These are phyloP conservation scores for Zaprionus camerounensis DNA, from an alignment of 1,140 invertebrate genomes.

Conservation along the genomic window DNA sequence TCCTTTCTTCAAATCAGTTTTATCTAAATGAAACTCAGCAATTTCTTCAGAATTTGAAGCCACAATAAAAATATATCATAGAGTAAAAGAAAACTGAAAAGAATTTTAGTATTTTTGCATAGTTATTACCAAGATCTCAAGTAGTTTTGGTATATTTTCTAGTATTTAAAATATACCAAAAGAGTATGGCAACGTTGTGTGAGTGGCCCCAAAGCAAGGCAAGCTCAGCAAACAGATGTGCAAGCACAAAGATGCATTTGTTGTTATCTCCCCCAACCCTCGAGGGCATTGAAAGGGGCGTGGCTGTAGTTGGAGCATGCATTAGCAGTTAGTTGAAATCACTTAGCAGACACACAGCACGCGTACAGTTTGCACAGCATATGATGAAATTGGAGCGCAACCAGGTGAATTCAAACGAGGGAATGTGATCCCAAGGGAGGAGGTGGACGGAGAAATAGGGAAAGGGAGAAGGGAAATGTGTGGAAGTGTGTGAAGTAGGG, in stretches of 20 bases:
- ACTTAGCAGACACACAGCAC: constrained; percentile 28
- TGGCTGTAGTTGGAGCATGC: constrained; percentile 38
- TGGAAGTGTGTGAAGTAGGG: background rate
- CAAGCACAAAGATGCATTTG: background rate
- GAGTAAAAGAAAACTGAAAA: too few species aligned
- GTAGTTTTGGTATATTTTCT: too few species aligned
- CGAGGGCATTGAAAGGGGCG: background rate
- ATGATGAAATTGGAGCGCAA: constrained; percentile 37
- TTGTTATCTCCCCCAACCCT: background rate
- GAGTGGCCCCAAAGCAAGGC: background rate
- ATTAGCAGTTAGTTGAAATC: constrained; percentile 34
- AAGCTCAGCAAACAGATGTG: background rate
- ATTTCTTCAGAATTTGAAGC: too few species aligned
- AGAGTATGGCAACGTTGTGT: background rate
- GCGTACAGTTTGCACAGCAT: constrained; percentile 19
- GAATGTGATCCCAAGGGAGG: background rate
- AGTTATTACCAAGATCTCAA: background rate
- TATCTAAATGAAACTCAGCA: too few species aligned
- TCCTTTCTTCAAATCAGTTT: too few species aligned
- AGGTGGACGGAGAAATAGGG: background rate
- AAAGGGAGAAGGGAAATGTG: background rate
- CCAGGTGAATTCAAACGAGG: background rate
- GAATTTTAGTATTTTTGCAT: background rate
- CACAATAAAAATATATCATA: too few species aligned
- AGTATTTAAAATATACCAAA: background rate